Evolutionary conservation across 2,888 invertebrate genomes (phyloP).

Genomic region (Bimastos eiseni): DNA sequence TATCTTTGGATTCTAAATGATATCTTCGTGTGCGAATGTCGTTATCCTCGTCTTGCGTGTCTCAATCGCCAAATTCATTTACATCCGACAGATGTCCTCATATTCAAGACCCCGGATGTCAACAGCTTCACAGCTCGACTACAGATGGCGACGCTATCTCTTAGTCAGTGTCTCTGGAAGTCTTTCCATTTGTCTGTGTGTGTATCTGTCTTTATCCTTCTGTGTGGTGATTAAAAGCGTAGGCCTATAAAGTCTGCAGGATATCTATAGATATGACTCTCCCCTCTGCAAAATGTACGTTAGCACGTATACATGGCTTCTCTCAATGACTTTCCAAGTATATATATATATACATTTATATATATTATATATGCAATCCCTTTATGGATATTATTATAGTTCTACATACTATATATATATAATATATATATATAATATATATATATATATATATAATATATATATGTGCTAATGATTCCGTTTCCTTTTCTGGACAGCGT

Average conservation of each 20-base stretch:
- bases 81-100: neutral
- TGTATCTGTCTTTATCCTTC: neutral
- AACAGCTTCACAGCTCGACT: neutral
- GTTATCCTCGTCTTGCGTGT: neutral
- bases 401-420: too few relatives aligned
- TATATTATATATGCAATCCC: too few relatives aligned
- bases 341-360: too few relatives aligned
- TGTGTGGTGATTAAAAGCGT: neutral
- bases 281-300: neutral
- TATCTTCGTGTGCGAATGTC: neutral
- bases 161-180: neutral
- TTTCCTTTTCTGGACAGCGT: neutral
- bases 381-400: too few relatives aligned
- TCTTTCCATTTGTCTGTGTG: neutral
- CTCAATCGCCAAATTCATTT: neutral
- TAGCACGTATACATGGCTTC: neutral
- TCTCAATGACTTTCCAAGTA: neutral
- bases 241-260: neutral
- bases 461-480: neutral
- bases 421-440: too few relatives aligned
- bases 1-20: neutral
- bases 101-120: neutral
- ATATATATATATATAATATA: too few relatives aligned
- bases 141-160: neutral
- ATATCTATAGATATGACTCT: neutral